These are phyloP conservation scores for Corvus cornix DNA, from an alignment of 2,113 vertebrate species.

Conservation along the genomic window DNA sequence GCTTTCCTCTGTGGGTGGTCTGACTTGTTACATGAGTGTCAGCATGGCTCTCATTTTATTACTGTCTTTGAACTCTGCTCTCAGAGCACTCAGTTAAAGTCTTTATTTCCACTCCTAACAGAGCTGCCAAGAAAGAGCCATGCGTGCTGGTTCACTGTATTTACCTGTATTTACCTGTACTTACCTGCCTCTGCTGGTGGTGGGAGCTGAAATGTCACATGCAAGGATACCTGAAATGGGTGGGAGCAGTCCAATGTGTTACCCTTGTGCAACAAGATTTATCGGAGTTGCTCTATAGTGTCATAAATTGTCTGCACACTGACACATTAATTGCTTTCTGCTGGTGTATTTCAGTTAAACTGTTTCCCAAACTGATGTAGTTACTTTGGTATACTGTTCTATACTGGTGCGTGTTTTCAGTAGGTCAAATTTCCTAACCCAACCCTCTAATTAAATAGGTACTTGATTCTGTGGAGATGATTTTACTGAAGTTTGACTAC, in stretches of 20 bases:
- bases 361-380: neutral
- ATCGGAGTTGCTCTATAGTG: neutral
- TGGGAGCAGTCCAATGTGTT: neutral
- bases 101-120: neutral
- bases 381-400: neutral
- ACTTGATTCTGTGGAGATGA: neutral
- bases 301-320: neutral
- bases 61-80: accelerated
- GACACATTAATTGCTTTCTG: neutral
- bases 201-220: neutral
- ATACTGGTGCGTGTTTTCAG: neutral
- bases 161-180: neutral
- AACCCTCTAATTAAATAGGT: neutral
- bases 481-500: neutral
- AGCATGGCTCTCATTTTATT: neutral
- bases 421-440: neutral
- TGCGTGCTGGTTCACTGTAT: neutral
- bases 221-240: neutral
- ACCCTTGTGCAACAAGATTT: neutral
- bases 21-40: neutral
- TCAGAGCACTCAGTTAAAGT: neutral
- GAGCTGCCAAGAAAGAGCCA: neutral
- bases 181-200: neutral
- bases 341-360: neutral
- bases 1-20: neutral